phyloP scores from a whole-genome alignment of 2,888 invertebrate species.

The Chrysodeixis includens region DNA sequence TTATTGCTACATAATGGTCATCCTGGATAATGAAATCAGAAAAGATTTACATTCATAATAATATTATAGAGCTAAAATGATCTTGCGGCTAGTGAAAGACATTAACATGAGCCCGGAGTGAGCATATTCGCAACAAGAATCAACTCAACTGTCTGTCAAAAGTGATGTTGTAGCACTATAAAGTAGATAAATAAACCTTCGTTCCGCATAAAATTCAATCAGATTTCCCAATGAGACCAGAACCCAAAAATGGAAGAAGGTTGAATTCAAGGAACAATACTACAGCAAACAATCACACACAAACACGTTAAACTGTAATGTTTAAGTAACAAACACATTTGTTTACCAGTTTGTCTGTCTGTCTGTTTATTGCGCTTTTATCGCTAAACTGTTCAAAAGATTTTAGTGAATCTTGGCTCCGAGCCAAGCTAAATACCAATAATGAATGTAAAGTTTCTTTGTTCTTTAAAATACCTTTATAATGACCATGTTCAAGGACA shows the following conservation, averaged over 20 bases:
- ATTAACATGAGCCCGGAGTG: too few species aligned
- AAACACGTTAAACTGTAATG: background rate
- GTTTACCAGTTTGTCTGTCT: background rate
- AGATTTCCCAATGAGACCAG: too few species aligned
- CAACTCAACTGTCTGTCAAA: too few species aligned
- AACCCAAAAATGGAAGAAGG: background rate
- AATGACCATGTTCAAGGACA: conserved; percentile 3
- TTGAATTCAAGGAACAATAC: background rate
- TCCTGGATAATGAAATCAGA: too few species aligned
- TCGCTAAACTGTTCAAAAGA: conserved; percentile 4
- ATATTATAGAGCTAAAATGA: too few species aligned
- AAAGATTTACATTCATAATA: too few species aligned
- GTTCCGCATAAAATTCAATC: too few species aligned
- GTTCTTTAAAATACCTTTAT: conserved; percentile 3
- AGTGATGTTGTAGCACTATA: too few species aligned
- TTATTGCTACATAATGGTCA: too few species aligned
- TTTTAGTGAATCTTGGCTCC: background rate
- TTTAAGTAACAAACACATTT: background rate
- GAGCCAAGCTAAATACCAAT: background rate
- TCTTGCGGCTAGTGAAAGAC: too few species aligned
- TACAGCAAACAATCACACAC: background rate
- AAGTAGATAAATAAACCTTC: too few species aligned
- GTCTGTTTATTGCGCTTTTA: conserved; percentile 4
- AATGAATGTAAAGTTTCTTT: background rate
- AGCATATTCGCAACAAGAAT: too few species aligned